A percentile compares a stretch with the other conserved stretches of the same genome.
Evolutionary conservation across 2,797 vertebrate genomes (phyloP).

Genomic region (Mormyrops boulengeri): DNA sequence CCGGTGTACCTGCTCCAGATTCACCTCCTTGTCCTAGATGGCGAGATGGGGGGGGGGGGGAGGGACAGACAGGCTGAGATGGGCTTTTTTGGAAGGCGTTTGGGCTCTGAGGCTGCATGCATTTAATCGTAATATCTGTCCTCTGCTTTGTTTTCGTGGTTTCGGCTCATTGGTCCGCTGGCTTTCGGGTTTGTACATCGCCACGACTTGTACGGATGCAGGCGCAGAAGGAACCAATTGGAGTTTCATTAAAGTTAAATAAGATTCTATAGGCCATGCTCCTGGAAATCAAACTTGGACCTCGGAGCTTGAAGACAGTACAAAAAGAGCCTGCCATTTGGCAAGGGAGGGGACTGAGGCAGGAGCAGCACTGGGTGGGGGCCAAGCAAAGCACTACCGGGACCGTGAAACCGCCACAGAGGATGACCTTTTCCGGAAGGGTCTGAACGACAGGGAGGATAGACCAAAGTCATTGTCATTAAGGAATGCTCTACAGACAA

Average conservation of each 20-base stretch:
- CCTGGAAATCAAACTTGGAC: slow-evolving; percentile 69
- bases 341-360: slow-evolving; percentile 14
- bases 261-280: slow-evolving; percentile 40
- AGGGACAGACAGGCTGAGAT: slow-evolving; percentile 64
- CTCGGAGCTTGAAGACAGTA: slow-evolving; percentile 35
- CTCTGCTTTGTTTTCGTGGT: neutral
- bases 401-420: neutral
- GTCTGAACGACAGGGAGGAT: neutral
- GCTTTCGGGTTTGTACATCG: slow-evolving; percentile 12
- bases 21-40: slow-evolving; percentile 82
- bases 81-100: slow-evolving; percentile 38
- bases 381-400: neutral
- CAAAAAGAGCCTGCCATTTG: neutral
- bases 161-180: neutral
- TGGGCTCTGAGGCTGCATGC: slow-evolving; percentile 34
- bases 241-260: slow-evolving; percentile 26
- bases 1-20: slow-evolving; percentile 80
- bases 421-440: neutral
- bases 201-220: slow-evolving; percentile 15
- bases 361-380: slow-evolving; percentile 24
- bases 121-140: slow-evolving; percentile 12
- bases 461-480: neutral
- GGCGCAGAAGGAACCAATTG: slow-evolving; percentile 26
- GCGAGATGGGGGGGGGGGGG: slow-evolving; percentile 33
- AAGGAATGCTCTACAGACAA: neutral